Conservation (phyloP, 2,888 invertebrate genomes). For the Oscheius onirici region DNA sequence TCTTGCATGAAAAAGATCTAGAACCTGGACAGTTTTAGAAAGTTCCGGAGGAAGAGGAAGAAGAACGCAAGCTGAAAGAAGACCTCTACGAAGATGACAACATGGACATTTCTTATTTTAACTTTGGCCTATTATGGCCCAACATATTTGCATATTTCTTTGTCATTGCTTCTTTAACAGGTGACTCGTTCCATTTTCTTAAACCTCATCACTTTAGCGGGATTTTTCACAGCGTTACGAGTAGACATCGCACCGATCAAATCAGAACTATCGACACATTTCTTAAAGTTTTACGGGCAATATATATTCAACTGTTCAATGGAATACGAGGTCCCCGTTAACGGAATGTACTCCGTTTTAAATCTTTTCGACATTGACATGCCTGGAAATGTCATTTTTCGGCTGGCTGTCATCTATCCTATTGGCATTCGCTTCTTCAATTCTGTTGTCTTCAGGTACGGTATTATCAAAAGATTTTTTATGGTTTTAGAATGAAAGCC, state of each 20-base stretch:
- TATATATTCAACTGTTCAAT: conserved; percentile 16
- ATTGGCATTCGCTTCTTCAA: conserved; percentile 23
- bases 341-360: background rate
- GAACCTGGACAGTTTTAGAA: background rate
- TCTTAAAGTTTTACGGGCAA: conserved; percentile 6
- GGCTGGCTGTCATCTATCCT: conserved; percentile 13
- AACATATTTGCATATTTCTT: conserved; percentile 1
- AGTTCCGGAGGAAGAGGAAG: conserved; percentile 1
- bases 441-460: conserved; percentile 14
- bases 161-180: conserved; percentile 1
- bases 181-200: background rate
- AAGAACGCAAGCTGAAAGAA: conserved; percentile 3
- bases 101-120: conserved; percentile 14
- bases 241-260: background rate
- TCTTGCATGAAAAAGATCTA: background rate
- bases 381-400: conserved; percentile 14
- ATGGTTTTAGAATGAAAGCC: conserved; percentile 15
- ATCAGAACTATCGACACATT: background rate
- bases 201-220: background rate
- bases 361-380: conserved; percentile 18
- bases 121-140: conserved; percentile 8
- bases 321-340: background rate
- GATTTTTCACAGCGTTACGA: background rate
- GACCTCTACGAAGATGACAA: conserved; percentile 15
- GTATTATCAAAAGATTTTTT: background rate